These are phyloP conservation scores for Bothrops alternatus DNA, from an alignment of 2,797 vertebrate species.

Conservation along the genomic window DNA sequence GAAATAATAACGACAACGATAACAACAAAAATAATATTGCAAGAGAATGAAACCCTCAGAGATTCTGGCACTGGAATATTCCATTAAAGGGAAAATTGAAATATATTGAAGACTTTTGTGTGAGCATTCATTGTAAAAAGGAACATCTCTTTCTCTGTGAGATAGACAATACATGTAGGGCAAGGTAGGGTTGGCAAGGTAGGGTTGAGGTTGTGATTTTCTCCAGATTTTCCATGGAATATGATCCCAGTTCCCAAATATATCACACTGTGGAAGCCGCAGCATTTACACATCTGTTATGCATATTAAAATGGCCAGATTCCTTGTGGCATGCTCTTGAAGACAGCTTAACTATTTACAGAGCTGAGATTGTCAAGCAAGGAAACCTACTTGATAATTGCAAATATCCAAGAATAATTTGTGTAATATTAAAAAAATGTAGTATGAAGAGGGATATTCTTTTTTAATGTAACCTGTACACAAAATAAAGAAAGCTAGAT, in stretches of 20 bases:
- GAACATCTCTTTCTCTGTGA: not conserved
- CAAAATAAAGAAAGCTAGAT: not conserved
- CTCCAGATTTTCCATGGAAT: not conserved
- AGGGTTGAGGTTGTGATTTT: not conserved
- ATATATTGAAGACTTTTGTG: not conserved
- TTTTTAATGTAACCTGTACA: not conserved
- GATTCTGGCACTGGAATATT: not conserved
- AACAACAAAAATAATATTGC: not conserved
- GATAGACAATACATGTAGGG: not conserved
- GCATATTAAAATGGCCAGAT: not conserved
- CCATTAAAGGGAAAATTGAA: not conserved
- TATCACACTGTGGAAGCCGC: not conserved
- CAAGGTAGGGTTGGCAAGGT: not conserved
- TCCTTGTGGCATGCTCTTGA: not conserved
- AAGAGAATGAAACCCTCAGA: not conserved
- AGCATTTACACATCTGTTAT: not conserved
- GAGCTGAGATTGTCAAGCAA: not conserved
- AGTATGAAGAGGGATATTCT: not conserved
- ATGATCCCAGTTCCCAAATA: not conserved
- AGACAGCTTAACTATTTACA: not conserved
- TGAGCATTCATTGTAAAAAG: not conserved
- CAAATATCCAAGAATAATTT: not conserved
- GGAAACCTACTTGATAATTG: not conserved
- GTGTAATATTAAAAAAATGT: not conserved
- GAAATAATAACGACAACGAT: not conserved